Evolutionary conservation across 2,797 vertebrate species (phyloP).

Genomic region (Sebastes cheni): DNA sequence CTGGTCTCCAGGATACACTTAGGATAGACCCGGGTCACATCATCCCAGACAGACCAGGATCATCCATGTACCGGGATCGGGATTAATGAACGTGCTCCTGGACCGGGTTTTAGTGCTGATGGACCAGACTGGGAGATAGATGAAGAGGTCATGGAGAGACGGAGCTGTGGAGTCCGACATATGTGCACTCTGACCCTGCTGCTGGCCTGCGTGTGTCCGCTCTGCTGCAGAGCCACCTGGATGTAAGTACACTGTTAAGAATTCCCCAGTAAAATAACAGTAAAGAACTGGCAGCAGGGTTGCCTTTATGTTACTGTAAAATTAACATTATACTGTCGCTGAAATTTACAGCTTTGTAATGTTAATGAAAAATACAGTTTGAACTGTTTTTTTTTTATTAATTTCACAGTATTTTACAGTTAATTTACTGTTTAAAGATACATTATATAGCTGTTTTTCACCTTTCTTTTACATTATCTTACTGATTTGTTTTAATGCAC

Average conservation of each 20-base stretch:
- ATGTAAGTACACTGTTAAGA: conserved; percentile 82
- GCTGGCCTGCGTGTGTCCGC: conserved; percentile 82
- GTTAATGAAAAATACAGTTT: too few relatives aligned
- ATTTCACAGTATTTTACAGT: too few relatives aligned
- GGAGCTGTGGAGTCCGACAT: conserved; percentile 75
- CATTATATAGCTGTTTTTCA: too few relatives aligned
- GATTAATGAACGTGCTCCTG: not conserved
- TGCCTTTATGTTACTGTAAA: too few relatives aligned
- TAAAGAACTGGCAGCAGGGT: too few relatives aligned
- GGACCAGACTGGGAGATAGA: conserved; percentile 56
- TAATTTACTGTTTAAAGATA: too few relatives aligned
- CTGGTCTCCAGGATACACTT: not conserved
- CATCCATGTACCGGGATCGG: not conserved
- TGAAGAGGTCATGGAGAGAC: conserved; percentile 86
- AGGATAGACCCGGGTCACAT: not conserved
- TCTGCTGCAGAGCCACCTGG: conserved; percentile 86
- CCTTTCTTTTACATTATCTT: too few relatives aligned
- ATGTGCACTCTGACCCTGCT: conserved; percentile 79
- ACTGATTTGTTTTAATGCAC: too few relatives aligned
- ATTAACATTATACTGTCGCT: too few relatives aligned
- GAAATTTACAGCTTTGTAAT: too few relatives aligned
- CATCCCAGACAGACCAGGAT: not conserved
- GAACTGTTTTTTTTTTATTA: too few relatives aligned
- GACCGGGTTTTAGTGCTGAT: conserved; percentile 24
- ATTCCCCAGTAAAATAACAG: too few relatives aligned